A percentile compares a stretch with the other conserved stretches of the same genome.
Evolutionary conservation across 2,113 vertebrate species (phyloP).

Genomic region (Stercorarius parasiticus): DNA sequence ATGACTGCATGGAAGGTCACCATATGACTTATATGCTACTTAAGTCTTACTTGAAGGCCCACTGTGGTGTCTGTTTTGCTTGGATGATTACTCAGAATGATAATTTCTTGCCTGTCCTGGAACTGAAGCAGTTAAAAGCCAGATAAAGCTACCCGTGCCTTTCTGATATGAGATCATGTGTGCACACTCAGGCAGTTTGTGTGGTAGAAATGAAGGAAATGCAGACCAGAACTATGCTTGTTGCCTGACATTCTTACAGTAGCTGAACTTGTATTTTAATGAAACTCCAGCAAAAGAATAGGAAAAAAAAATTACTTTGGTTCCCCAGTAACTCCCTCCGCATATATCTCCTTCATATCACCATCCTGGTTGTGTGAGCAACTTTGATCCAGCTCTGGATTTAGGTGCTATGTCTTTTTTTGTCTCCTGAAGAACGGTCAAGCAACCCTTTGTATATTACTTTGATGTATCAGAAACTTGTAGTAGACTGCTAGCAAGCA

Average conservation of each 20-base stretch:
- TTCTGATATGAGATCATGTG: neutral
- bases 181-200: neutral
- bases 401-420: neutral
- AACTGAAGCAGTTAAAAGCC: neutral
- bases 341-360: neutral
- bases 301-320: neutral
- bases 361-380: neutral
- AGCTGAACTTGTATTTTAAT: neutral
- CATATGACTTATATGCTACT: neutral
- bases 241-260: neutral
- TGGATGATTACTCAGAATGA: neutral
- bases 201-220: neutral
- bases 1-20: neutral
- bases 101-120: neutral
- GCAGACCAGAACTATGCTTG: neutral
- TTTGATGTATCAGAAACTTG: neutral
- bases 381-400: neutral
- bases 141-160: neutral
- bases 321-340: neutral
- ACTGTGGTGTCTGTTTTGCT: neutral
- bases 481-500: neutral
- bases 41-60: neutral
- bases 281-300: neutral
- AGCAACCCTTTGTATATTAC: neutral
- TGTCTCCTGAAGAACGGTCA: neutral